These are phyloP conservation scores for Tetranychus truncatus DNA, from an alignment of 2,888 invertebrate genomes.

Conservation along the genomic window DNA sequence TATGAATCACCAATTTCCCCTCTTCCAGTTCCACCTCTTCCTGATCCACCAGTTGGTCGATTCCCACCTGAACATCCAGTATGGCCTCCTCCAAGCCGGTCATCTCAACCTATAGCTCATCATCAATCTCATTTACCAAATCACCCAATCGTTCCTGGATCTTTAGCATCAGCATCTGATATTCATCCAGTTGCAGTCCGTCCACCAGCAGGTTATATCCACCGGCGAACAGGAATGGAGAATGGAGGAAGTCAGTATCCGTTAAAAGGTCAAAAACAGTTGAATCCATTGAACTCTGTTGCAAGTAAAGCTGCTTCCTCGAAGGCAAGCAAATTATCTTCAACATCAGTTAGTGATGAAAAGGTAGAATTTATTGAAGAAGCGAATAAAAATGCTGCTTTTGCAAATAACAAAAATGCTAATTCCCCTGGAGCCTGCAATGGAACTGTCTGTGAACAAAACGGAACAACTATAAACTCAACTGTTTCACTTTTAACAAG, in stretches of 20 bases:
- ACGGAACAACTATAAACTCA: background rate
- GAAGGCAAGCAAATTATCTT: background rate
- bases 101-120: background rate
- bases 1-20: slow-evolving; percentile 24
- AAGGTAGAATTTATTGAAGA: background rate
- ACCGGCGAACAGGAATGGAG: background rate
- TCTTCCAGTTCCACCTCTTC: slow-evolving; percentile 22
- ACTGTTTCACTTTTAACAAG: background rate
- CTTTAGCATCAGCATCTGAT: background rate
- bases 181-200: background rate
- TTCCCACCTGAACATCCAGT: slow-evolving; percentile 23
- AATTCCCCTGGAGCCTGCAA: background rate
- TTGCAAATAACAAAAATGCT: background rate
- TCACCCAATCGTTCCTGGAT: background rate
- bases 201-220: background rate
- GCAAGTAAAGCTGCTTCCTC: background rate
- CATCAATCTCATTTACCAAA: background rate
- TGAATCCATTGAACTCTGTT: background rate
- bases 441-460: background rate
- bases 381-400: background rate
- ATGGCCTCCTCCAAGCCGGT: slow-evolving; percentile 19
- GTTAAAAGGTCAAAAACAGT: background rate
- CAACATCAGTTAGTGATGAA: background rate
- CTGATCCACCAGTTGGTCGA: slow-evolving; percentile 23
- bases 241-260: background rate